Evolutionary conservation across 2,888 invertebrate genomes (phyloP).

Genomic region (Pyrrhia umbra): DNA sequence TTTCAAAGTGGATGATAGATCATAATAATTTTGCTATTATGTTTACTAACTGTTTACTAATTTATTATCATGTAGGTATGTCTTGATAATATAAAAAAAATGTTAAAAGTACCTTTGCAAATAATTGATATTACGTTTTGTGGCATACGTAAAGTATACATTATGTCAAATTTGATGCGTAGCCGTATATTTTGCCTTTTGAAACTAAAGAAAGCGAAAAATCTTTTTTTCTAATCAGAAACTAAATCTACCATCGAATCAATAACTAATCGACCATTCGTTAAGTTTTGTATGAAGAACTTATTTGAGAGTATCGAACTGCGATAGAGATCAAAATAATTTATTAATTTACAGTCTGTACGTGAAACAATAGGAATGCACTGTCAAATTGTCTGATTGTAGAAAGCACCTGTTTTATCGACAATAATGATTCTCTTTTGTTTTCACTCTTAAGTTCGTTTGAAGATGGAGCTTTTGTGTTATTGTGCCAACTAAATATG

Average conservation of each 20-base stretch:
- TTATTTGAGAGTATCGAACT: conserved; percentile 1
- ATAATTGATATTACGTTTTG: no score
- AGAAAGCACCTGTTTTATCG: conserved; percentile 24
- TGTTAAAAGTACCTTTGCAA: no score
- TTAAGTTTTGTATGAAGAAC: conserved; percentile 1
- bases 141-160: no score
- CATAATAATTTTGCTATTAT: no score
- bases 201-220: not conserved
- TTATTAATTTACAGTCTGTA: conserved; percentile 20
- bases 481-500: conserved; percentile 23
- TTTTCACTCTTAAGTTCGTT: conserved; percentile 14
- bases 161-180: no score
- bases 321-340: conserved; percentile 21
- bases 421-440: conserved; percentile 28
- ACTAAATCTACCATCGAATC: not conserved
- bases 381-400: conserved; percentile 23
- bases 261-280: not conserved
- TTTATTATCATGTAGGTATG: no score
- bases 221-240: not conserved
- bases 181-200: no score
- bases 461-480: not conserved
- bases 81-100: no score
- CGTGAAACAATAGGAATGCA: conserved; percentile 38
- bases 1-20: no score
- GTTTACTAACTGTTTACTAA: no score